These are phyloP conservation scores for Sinocyclocheilus grahami DNA, from an alignment of 2,113 vertebrate genomes.

Conservation along the genomic window DNA sequence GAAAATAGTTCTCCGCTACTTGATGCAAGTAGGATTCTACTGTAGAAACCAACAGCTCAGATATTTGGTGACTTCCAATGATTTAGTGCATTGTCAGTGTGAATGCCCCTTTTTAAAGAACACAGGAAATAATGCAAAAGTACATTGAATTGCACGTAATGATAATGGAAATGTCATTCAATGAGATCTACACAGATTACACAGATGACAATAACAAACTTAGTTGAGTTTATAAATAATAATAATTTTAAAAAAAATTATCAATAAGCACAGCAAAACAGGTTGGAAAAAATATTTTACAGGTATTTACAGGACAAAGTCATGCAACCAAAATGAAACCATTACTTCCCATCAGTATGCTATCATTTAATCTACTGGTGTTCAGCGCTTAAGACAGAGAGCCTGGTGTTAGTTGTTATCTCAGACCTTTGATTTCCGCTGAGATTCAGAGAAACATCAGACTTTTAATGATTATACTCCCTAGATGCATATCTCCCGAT, in stretches of 20 bases:
- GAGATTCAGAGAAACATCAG: slow-evolving; percentile 13
- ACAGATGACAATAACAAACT: not conserved
- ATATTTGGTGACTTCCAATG: not conserved
- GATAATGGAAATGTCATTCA: not conserved
- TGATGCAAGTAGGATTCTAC: not conserved
- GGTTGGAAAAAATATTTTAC: no score
- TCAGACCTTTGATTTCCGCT: not conserved
- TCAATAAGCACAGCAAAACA: not conserved
- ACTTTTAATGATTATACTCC: not conserved
- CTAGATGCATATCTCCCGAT: not conserved
- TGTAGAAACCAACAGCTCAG: not conserved
- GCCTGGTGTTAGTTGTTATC: not conserved
- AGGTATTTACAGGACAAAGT: not conserved
- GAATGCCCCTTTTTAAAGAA: not conserved
- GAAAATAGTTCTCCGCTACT: not conserved
- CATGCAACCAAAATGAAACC: not conserved
- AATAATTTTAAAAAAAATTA: not conserved
- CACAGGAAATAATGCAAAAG: not conserved
- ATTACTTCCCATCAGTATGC: not conserved
- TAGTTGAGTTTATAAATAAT: not conserved
- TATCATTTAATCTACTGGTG: not conserved
- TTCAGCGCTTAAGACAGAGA: not conserved
- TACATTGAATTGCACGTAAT: not conserved
- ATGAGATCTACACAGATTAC: not conserved
- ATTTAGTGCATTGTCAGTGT: not conserved